phyloP scores from a whole-genome alignment of 2,797 vertebrate genomes.

The Chiroxiphia lanceolata region DNA sequence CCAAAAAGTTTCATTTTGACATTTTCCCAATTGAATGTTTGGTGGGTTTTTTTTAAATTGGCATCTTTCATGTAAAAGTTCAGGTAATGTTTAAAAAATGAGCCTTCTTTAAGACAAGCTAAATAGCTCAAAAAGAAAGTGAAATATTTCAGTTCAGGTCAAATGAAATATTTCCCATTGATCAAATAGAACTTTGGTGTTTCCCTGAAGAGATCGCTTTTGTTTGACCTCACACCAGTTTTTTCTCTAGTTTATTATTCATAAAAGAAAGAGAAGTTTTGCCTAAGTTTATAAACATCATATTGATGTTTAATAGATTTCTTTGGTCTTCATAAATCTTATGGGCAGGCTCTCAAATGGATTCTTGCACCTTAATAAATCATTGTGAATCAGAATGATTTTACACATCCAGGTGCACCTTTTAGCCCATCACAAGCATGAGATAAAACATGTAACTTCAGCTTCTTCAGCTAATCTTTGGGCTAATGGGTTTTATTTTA shows the following conservation, averaged over 20 bases:
- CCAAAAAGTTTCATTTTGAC: conserved; percentile 39
- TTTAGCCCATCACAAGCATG: not conserved
- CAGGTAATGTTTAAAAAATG: conserved; percentile 25
- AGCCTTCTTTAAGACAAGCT: not conserved
- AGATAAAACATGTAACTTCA: not conserved
- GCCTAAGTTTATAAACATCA: not conserved
- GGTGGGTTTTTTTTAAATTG: not conserved
- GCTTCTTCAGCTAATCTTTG: not conserved
- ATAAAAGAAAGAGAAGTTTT: not conserved
- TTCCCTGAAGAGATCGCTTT: not conserved
- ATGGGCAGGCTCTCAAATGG: not conserved
- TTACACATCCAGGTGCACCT: not conserved
- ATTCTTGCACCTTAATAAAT: not conserved
- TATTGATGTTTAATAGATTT: not conserved
- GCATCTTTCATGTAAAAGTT: conserved; percentile 24
- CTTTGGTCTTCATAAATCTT: not conserved
- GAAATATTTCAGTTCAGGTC: not conserved
- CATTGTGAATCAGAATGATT: not conserved
- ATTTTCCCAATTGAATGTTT: not conserved
- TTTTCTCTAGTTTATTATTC: not conserved
- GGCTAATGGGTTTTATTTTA: not conserved
- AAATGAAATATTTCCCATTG: conserved; percentile 1
- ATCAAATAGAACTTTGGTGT: not conserved
- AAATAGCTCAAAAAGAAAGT: not conserved
- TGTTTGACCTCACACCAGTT: not conserved